These are phyloP conservation scores for Eurystomus glaucurus DNA, from an alignment of 2,797 vertebrate genomes.

Conservation along the genomic window DNA sequence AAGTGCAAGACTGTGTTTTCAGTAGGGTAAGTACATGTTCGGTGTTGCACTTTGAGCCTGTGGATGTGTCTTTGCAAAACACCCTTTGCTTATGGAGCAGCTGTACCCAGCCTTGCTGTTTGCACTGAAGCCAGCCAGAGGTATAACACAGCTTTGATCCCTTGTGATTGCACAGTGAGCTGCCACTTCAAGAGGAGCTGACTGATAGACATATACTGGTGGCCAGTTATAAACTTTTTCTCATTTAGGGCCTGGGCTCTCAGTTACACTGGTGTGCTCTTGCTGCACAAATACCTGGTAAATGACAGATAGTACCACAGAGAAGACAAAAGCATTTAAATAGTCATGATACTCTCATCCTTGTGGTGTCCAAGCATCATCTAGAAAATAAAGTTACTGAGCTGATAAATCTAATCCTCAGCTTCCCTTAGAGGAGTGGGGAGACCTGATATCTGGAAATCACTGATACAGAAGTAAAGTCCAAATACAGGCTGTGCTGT, in stretches of 20 bases:
- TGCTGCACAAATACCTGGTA: not conserved
- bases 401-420: not conserved
- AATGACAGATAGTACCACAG: not conserved
- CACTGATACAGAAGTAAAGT: not conserved
- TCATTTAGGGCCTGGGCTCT: not conserved
- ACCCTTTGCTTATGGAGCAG: not conserved
- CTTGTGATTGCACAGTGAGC: not conserved
- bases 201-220: not conserved
- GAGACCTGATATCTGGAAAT: not conserved
- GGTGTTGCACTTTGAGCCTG: not conserved
- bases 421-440: not conserved
- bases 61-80: not conserved
- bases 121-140: not conserved
- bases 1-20: not conserved
- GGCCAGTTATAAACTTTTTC: not conserved
- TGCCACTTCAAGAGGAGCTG: not conserved
- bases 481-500: not conserved
- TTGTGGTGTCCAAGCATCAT: not conserved
- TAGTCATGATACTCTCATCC: not conserved
- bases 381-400: not conserved
- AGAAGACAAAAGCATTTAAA: not conserved
- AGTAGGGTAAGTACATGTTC: accelerated
- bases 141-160: not conserved
- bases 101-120: not conserved
- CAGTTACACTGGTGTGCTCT: not conserved